A percentile compares a stretch with the other conserved stretches of the same genome.
Evolutionary conservation across 2,113 vertebrate genomes (phyloP).

Genomic region (Gyps fulvus): DNA sequence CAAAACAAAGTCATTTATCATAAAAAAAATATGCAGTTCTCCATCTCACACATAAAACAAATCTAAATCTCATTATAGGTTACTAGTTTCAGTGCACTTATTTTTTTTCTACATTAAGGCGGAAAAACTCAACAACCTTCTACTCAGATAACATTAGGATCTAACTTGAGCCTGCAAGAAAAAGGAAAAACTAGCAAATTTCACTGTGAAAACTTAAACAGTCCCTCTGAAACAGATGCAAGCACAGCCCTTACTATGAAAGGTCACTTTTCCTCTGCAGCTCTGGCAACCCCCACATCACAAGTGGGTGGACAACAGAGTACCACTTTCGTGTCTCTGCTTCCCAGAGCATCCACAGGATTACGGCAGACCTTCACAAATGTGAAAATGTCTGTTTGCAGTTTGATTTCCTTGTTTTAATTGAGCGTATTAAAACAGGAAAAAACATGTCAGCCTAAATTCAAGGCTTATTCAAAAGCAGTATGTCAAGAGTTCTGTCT

Average conservation of each 20-base stretch:
- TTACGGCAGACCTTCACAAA: background rate
- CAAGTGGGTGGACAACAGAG: background rate
- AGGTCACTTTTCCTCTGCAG: background rate
- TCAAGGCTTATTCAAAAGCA: background rate
- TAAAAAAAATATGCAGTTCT: background rate
- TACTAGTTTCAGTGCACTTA: background rate
- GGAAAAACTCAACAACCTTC: background rate
- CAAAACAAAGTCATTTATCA: conserved; percentile 46
- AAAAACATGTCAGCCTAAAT: background rate
- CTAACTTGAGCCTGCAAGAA: background rate
- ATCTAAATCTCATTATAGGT: conserved; percentile 25
- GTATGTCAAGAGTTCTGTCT: background rate
- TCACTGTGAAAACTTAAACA: background rate
- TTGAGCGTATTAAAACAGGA: background rate
- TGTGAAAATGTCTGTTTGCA: background rate
- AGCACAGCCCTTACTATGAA: background rate
- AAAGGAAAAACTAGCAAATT: background rate
- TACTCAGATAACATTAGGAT: background rate
- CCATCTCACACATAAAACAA: background rate
- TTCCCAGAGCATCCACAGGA: background rate
- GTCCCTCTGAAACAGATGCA: background rate
- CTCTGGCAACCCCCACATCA: background rate
- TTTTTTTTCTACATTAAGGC: background rate
- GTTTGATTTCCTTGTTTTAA: background rate
- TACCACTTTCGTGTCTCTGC: background rate